Evolutionary conservation across 2,113 vertebrate species (phyloP).

Genomic region (Bujurquina vittata): DNA sequence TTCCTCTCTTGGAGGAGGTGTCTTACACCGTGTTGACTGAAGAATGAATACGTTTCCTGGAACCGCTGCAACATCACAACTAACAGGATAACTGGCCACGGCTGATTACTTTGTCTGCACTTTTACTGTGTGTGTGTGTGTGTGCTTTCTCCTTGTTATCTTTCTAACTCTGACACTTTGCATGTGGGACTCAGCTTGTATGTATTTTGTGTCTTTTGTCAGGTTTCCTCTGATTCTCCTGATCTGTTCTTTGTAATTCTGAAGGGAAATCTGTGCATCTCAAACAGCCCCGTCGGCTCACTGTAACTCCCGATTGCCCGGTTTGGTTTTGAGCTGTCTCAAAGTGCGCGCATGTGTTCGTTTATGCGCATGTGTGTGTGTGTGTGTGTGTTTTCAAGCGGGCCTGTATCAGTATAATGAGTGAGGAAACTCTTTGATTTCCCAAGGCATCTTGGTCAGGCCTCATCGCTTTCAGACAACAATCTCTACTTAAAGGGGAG

Average conservation of each 20-base stretch:
- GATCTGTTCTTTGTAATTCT: conserved; percentile 24
- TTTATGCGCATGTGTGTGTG: background rate
- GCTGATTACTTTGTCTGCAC: too few relatives aligned
- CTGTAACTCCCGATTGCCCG: conserved; percentile 30
- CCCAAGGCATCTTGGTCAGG: conserved; percentile 72
- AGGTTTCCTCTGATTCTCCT: conserved; percentile 4
- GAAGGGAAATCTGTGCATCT: conserved; percentile 25
- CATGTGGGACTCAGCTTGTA: background rate
- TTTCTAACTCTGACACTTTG: conserved; percentile 20
- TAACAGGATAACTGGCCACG: conserved; percentile 33
- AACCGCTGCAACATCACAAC: conserved; percentile 58
- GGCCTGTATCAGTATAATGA: conserved; percentile 34
- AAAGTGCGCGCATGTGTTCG: conserved; percentile 6
- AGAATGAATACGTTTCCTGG: conserved; percentile 55
- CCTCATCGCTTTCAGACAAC: conserved; percentile 69
- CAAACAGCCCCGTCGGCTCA: background rate
- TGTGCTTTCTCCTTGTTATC: conserved; percentile 25
- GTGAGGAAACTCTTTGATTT: conserved; percentile 73
- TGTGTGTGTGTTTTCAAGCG: background rate
- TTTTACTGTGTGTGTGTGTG: background rate
- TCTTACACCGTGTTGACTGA: conserved; percentile 38
- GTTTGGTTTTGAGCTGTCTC: conserved; percentile 32
- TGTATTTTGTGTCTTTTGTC: background rate
- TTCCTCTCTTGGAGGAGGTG: conserved; percentile 20
- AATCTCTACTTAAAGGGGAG: too few relatives aligned